These are phyloP conservation scores for Marasmarcha lunaedactyla DNA, from an alignment of 2,888 invertebrate genomes.

Conservation along the genomic window DNA sequence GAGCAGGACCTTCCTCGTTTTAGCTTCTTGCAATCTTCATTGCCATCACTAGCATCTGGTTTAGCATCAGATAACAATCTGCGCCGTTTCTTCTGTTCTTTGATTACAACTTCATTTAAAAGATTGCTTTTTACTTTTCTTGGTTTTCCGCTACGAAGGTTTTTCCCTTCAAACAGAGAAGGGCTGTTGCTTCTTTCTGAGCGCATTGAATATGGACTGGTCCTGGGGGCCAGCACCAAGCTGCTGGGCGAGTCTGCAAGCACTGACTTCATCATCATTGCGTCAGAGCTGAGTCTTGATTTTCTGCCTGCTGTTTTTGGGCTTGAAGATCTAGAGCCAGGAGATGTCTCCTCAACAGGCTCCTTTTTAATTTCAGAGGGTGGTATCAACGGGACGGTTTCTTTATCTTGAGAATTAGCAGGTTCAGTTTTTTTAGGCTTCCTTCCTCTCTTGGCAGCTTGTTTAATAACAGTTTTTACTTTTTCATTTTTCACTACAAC, in stretches of 20 bases:
- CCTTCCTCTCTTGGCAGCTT: slow-evolving; percentile 37
- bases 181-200: slow-evolving; percentile 70
- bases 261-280: slow-evolving; percentile 58
- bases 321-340: slow-evolving; percentile 58
- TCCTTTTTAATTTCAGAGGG: slow-evolving; percentile 59
- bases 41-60: slow-evolving; percentile 38
- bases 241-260: slow-evolving; percentile 46
- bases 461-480: slow-evolving; percentile 43
- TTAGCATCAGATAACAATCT: slow-evolving; percentile 69
- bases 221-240: slow-evolving; percentile 49
- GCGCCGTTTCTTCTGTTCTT: slow-evolving; percentile 66
- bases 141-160: slow-evolving; percentile 75
- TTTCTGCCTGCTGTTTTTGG: slow-evolving; percentile 54
- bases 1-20: slow-evolving; percentile 62
- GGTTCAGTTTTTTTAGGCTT: slow-evolving; percentile 43
- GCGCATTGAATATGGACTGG: slow-evolving; percentile 72
- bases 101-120: slow-evolving; percentile 69
- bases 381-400: slow-evolving; percentile 46
- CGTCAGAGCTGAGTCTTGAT: slow-evolving; percentile 53
- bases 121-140: slow-evolving; percentile 70
- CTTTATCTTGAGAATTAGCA: slow-evolving; percentile 44
- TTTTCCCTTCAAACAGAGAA: slow-evolving; percentile 60
- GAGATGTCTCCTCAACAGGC: slow-evolving; percentile 44
- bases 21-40: slow-evolving; percentile 51
- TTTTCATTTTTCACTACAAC: slow-evolving; percentile 40